A percentile compares a stretch with the other conserved stretches of the same genome.
Evolutionary conservation across 2,888 invertebrate genomes (phyloP).

Genomic region (Meganola albula): DNA sequence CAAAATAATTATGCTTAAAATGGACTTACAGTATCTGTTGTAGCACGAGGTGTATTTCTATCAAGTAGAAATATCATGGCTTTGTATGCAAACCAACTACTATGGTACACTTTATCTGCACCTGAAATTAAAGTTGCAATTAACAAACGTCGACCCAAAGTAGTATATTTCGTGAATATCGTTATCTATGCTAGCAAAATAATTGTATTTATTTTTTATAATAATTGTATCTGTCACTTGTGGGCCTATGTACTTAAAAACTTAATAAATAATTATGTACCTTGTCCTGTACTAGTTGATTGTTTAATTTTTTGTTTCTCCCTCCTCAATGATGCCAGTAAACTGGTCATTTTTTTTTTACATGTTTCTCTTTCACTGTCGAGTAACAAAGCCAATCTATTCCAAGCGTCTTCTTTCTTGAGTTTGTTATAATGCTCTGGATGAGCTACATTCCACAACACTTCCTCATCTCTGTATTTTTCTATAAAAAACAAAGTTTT

Average conservation of each 20-base stretch:
- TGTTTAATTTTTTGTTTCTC: slow-evolving; percentile 22
- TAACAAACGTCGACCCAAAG: too few species aligned
- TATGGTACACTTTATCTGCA: slow-evolving; percentile 19
- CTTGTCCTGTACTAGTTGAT: slow-evolving; percentile 23
- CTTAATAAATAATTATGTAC: slow-evolving; percentile 9
- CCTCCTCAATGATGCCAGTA: slow-evolving; percentile 21
- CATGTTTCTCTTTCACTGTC: slow-evolving; percentile 14
- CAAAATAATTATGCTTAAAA: slow-evolving; percentile 23
- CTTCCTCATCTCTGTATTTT: slow-evolving; percentile 22
- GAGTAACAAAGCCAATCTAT: slow-evolving; percentile 15
- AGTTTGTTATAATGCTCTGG: slow-evolving; percentile 25
- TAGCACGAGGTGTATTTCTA: slow-evolving; percentile 18
- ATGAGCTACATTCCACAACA: slow-evolving; percentile 23
- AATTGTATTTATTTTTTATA: too few species aligned
- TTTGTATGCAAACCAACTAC: slow-evolving; percentile 12
- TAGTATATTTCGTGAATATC: too few species aligned
- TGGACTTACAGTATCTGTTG: slow-evolving; percentile 13
- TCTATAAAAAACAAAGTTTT: slow-evolving; percentile 23
- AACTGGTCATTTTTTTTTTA: slow-evolving; percentile 22
- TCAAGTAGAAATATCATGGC: slow-evolving; percentile 20
- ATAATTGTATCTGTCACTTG: too few species aligned
- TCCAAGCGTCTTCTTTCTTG: slow-evolving; percentile 27
- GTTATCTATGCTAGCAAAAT: too few species aligned
- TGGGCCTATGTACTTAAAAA: too few species aligned
- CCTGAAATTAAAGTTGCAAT: slow-evolving; percentile 17